phyloP scores from a whole-genome alignment of 1,140 invertebrate genomes.

The Aphidius ervi region DNA sequence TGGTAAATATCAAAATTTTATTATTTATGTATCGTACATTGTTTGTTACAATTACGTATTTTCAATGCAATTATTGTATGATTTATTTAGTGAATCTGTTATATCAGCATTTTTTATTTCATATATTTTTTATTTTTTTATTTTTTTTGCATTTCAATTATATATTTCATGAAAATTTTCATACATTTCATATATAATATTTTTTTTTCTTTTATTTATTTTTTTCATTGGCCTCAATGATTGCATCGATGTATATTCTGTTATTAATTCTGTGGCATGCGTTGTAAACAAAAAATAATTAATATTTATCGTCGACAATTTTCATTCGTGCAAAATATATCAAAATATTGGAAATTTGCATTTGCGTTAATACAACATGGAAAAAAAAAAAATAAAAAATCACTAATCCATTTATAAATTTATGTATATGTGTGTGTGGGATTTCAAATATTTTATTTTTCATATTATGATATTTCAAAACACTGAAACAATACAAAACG shows the following conservation, averaged over 20 bases:
- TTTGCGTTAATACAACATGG: no score
- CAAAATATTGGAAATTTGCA: conserved; percentile 14
- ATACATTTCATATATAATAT: neutral
- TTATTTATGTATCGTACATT: conserved; percentile 49
- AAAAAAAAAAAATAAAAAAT: no score
- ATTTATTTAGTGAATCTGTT: conserved; percentile 48
- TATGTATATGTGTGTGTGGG: no score
- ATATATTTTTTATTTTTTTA: conserved; percentile 18
- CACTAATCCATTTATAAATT: no score
- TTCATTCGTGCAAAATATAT: conserved; percentile 35
- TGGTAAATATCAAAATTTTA: conserved; percentile 49
- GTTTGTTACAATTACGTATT: conserved; percentile 55
- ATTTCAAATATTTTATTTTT: no score
- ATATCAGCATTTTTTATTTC: conserved; percentile 47
- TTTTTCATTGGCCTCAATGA: no score
- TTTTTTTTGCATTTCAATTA: neutral
- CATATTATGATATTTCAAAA: no score
- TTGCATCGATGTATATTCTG: conserved; percentile 24
- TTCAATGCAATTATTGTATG: conserved; percentile 49
- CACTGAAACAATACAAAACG: no score
- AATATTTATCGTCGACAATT: conserved; percentile 55
- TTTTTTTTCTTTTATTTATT: conserved; percentile 6
- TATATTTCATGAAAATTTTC: neutral
- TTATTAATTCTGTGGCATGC: conserved; percentile 51
- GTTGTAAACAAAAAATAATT: conserved; percentile 55